Conservation (phyloP, 1,140 invertebrate genomes). For the Rhizoglyphus robini region DNA sequence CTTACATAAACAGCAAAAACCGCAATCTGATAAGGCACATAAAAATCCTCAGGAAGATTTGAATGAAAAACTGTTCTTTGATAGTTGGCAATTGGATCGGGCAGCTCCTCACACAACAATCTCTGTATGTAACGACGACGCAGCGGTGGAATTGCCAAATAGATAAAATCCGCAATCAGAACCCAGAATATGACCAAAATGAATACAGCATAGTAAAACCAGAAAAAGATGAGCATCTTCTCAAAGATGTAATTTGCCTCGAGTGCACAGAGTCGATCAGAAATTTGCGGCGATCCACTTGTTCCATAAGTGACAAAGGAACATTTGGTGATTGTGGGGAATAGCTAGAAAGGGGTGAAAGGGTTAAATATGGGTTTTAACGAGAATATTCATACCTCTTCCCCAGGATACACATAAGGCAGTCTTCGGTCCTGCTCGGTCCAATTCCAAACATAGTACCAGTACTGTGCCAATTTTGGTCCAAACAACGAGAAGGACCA, state of each 20-base stretch:
- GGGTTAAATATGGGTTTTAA: too few relatives aligned
- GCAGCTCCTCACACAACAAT: neutral
- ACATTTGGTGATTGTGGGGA: neutral
- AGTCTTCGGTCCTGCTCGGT: too few relatives aligned
- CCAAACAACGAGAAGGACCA: neutral
- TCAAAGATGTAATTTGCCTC: neutral
- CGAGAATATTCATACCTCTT: neutral
- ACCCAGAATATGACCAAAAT: neutral
- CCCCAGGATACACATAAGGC: too few relatives aligned
- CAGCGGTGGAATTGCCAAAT: neutral
- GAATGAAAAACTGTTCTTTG: neutral
- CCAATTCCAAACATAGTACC: too few relatives aligned
- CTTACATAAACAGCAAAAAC: neutral
- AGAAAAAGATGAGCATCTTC: neutral
- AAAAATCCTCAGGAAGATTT: neutral
- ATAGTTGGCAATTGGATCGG: neutral
- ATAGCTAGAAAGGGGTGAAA: too few relatives aligned
- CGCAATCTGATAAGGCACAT: neutral
- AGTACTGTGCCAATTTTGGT: neutral
- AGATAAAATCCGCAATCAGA: neutral
- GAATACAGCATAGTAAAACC: neutral
- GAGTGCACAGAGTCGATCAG: neutral
- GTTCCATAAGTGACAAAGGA: neutral
- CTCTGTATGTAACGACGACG: neutral
- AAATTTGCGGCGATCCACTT: neutral